phyloP scores from a whole-genome alignment of 2,888 invertebrate genomes.

The Hypena proboscidalis region DNA sequence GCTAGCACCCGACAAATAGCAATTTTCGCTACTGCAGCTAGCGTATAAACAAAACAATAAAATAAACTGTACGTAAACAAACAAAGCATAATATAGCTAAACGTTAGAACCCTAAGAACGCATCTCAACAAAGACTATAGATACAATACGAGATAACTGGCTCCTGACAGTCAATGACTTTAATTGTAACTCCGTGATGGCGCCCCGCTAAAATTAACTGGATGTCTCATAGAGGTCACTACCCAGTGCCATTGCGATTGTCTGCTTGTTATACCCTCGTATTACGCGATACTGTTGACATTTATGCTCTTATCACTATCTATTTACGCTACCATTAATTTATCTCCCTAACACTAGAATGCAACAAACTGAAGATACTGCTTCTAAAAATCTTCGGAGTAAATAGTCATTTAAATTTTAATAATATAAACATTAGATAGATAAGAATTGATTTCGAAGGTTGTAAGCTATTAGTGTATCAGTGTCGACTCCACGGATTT shows the following conservation, averaged over 20 bases:
- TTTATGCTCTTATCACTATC: slow-evolving; percentile 19
- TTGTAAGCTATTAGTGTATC: slow-evolving; percentile 12
- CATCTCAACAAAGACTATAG: slow-evolving; percentile 26
- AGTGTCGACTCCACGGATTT: slow-evolving; percentile 22
- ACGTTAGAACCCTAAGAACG: slow-evolving; percentile 14
- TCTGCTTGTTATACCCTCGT: slow-evolving; percentile 15
- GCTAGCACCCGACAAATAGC: slow-evolving; percentile 14
- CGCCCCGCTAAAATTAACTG: slow-evolving; percentile 67
- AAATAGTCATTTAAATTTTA: too few relatives aligned
- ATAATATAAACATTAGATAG: too few relatives aligned
- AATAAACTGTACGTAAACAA: slow-evolving; percentile 4
- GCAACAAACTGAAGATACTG: too few relatives aligned
- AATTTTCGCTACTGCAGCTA: slow-evolving; percentile 26
- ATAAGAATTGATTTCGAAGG: not conserved
- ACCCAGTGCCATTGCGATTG: slow-evolving; percentile 40
- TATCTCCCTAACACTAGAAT: too few relatives aligned
- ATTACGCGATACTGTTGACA: slow-evolving; percentile 25
- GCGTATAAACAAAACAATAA: slow-evolving; percentile 4
- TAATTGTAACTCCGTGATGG: slow-evolving; percentile 51
- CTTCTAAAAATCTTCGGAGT: too few relatives aligned
- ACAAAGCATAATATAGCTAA: too few relatives aligned
- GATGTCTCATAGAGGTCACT: slow-evolving; percentile 54
- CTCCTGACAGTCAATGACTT: slow-evolving; percentile 60
- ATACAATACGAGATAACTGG: slow-evolving; percentile 20
- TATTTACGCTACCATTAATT: too few relatives aligned